Evolutionary conservation across 2,113 vertebrate genomes (phyloP), one percentile per base, ranked within the genome.

Genomic region (Blennius ocellaris): DNA sequence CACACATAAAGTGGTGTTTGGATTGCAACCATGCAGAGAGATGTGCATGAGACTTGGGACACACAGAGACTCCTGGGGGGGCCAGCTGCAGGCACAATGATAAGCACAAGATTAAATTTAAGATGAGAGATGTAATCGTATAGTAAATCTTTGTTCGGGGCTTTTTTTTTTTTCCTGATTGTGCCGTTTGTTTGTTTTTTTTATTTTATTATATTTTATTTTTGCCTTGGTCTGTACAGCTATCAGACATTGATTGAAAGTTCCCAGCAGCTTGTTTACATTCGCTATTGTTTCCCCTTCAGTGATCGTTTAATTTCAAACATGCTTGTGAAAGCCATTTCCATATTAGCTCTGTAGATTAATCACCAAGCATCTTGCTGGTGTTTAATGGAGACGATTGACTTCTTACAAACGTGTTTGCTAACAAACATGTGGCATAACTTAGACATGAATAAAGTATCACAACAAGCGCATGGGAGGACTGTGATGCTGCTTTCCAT

Each of bases 121-220:
- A 30, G 21, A 41, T 4, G 39, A 41, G 37, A 58, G 55, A 50
- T 58, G 45, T 49, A 40, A 69, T 58, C 45, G 36, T 6, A 50
- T 0, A 41, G 12, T 30, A 30, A 58, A 58, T n/a, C 37, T 40
- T 6, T 6, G 56, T 58, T 49, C 21, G 4, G 21, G 21, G 21
- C 21, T 14, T 16, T 37, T n/a, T n/a, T n/a, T 8, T 57, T 68
- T 39, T 49, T 69, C 40, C n/a, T n/a, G n/a, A n/a, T n/a, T n/a
- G n/a, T n/a, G n/a, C n/a, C n/a, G n/a, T n/a, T n/a, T n/a, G n/a
- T 11, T n/a, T 30, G 36, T 57, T 58, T 52, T 30, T 11, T 6
- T 17, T 8, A 17, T n/a, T 51, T 50, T 48, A n/a, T 21, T 21
- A n/a, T n/a, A n/a, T n/a, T n/a, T n/a, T n/a, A n/a, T n/a, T n/a